A percentile compares a stretch with the other conserved stretches of the same genome.
phyloP scores from a whole-genome alignment of 1,140 invertebrate species.

The Eriosoma lanigerum region DNA sequence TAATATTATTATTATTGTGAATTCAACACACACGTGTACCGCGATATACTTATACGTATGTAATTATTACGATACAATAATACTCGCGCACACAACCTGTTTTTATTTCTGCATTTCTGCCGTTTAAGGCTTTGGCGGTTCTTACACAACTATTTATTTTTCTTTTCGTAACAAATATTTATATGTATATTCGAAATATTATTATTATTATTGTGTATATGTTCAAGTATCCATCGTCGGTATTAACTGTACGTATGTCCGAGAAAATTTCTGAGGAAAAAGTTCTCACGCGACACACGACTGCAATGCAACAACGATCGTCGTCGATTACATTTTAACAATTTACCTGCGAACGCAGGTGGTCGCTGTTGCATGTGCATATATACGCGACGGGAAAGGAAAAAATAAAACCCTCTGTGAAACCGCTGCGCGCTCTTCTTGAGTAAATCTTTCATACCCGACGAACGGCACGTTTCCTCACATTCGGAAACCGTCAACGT shows the following conservation, averaged over 20 bases:
- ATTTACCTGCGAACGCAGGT: background rate
- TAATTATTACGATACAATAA: constrained; percentile 36
- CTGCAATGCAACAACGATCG: background rate
- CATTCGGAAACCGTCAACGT: constrained; percentile 15
- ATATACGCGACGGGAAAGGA: no score
- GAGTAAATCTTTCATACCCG: constrained; percentile 22
- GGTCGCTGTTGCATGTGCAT: background rate
- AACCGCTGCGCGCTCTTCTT: background rate
- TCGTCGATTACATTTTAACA: background rate
- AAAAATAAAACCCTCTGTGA: constrained; percentile 1
- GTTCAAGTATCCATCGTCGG: background rate
- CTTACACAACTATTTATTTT: constrained; percentile 17
- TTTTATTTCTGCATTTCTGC: constrained; percentile 12
- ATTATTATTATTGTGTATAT: background rate
- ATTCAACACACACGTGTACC: constrained; percentile 35
- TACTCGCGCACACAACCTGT: constrained; percentile 13
- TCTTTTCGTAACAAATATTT: background rate
- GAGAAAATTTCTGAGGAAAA: background rate
- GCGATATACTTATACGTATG: background rate
- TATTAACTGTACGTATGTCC: background rate
- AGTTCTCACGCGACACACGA: constrained; percentile 36
- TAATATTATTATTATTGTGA: constrained; percentile 17
- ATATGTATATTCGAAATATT: background rate
- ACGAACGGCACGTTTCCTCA: constrained; percentile 29
- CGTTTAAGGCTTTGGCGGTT: constrained; percentile 41